phyloP scores from a whole-genome alignment of 2,797 vertebrate genomes.

The Melanogrammus aeglefinus region DNA sequence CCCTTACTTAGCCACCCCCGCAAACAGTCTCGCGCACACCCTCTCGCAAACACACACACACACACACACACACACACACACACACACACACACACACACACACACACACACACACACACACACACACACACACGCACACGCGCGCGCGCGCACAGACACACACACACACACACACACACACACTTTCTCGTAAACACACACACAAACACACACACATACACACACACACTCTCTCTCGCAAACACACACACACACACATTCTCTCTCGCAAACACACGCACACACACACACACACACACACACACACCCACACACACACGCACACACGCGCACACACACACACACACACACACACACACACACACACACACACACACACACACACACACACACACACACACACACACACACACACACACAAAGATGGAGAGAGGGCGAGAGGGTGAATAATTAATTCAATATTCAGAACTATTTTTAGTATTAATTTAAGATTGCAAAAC shows the following conservation, averaged over 20 bases:
- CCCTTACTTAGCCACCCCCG: neutral
- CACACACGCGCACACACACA: too few species aligned
- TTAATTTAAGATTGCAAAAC: neutral
- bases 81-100: neutral
- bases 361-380: conserved; percentile 10
- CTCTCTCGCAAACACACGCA: neutral
- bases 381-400: conserved; percentile 17
- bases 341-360: too few species aligned
- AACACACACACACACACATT: neutral
- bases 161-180: neutral
- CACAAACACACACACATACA: neutral
- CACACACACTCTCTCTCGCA: neutral
- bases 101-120: conserved; percentile 11
- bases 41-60: neutral
- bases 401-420: conserved; percentile 18
- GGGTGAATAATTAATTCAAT: neutral
- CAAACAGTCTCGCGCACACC: neutral
- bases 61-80: conserved; percentile 3
- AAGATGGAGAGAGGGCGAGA: neutral
- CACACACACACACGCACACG: conserved; percentile 19
- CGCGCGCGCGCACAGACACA: conserved; percentile 4
- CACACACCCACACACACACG: too few species aligned
- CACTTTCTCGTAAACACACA: neutral
- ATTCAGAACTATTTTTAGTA: neutral
- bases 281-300: too few species aligned